These are phyloP conservation scores for Patagioenas fasciata DNA, from an alignment of 2,113 vertebrate genomes.

Conservation along the genomic window DNA sequence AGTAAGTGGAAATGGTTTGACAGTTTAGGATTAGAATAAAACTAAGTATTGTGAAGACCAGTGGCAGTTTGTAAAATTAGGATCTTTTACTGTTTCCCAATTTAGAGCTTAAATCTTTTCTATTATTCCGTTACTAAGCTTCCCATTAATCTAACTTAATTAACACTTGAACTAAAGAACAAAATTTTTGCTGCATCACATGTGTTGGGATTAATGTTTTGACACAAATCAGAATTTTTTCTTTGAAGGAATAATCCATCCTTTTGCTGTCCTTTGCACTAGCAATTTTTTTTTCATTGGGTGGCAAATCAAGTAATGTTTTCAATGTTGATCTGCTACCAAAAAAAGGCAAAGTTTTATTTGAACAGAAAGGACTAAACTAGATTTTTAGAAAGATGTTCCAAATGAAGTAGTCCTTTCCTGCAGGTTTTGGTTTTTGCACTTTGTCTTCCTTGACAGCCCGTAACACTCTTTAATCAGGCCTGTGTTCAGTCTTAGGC, in stretches of 20 bases:
- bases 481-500: not conserved
- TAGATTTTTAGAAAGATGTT: not conserved
- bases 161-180: conserved; percentile 23
- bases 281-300: not conserved
- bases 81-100: not conserved
- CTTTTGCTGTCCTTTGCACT: not conserved
- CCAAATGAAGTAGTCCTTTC: not conserved
- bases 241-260: not conserved
- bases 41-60: not conserved
- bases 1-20: not conserved
- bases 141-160: conserved; percentile 38
- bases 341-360: not conserved
- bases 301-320: not conserved
- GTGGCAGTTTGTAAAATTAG: not conserved
- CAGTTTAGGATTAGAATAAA: not conserved
- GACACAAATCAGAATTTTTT: not conserved
- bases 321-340: not conserved
- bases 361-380: not conserved
- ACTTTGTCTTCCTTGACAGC: not conserved
- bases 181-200: not conserved
- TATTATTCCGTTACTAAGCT: conserved; percentile 19
- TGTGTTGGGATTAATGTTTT: not conserved
- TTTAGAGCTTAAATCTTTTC: not conserved
- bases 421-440: not conserved
- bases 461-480: not conserved